Percentiles rank a stretch among this genome's conserved stretches.
Evolutionary conservation across 37 sponge, comb jelly and placozoan genomes (phyloP).

Genomic region (Geodia barretti): DNA sequence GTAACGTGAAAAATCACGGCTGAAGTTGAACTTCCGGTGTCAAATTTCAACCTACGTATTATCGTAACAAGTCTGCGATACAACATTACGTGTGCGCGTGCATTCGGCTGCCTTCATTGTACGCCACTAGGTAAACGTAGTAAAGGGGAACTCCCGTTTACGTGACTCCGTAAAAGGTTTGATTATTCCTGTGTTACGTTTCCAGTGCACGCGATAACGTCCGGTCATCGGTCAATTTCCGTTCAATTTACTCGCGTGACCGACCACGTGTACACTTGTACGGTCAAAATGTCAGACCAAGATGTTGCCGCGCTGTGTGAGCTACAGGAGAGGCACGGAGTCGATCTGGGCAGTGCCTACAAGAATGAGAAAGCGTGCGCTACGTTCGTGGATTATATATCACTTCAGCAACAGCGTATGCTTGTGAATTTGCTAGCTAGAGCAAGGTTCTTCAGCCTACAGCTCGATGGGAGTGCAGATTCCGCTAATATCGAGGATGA

Average conservation of each 20-base stretch:
- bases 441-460: conserved; percentile 27
- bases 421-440: neutral
- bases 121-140: too few relatives aligned
- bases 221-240: conserved; percentile 46
- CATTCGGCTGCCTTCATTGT: too few relatives aligned
- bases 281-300: conserved; percentile 17
- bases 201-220: too few relatives aligned
- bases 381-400: conserved; percentile 28
- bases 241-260: conserved; percentile 19
- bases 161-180: too few relatives aligned
- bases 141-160: too few relatives aligned
- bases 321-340: conserved; percentile 44
- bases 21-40: too few relatives aligned
- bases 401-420: neutral
- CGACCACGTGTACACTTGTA: conserved; percentile 17
- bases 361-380: conserved; percentile 41
- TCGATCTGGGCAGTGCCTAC: conserved; percentile 43
- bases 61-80: too few relatives aligned
- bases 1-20: too few relatives aligned
- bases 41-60: too few relatives aligned
- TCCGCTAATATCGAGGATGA: conserved; percentile 17
- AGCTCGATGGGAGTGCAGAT: conserved; percentile 33
- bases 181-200: too few relatives aligned
- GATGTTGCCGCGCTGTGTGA: conserved; percentile 24
- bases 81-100: too few relatives aligned